These are phyloP conservation scores for Troglohyphantes excavatus DNA, from an alignment of 2,888 invertebrate species.

Conservation along the genomic window DNA sequence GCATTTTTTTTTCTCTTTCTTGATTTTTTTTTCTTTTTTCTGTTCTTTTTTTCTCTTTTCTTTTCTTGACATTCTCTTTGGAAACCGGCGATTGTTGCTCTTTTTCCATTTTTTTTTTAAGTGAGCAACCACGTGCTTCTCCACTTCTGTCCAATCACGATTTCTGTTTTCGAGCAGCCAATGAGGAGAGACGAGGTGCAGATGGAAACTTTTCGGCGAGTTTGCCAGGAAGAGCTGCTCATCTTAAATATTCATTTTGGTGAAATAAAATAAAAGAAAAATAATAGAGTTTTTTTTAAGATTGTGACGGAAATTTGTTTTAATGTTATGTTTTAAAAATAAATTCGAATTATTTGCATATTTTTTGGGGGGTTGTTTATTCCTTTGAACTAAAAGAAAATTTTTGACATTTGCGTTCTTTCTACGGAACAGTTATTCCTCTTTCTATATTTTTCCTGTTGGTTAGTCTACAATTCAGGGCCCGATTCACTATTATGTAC, in stretches of 20 bases:
- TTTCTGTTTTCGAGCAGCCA: neutral
- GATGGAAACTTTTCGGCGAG: constrained; percentile 15
- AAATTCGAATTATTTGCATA: too few relatives aligned
- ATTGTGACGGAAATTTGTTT: too few relatives aligned
- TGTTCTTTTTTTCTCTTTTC: neutral
- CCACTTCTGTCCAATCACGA: constrained; percentile 38
- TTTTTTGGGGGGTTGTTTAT: too few relatives aligned
- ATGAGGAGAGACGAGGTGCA: constrained; percentile 34
- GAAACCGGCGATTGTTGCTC: neutral
- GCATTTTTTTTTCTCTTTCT: neutral
- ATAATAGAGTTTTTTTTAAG: too few relatives aligned
- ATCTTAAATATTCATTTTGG: constrained; percentile 16
- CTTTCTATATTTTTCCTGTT: too few relatives aligned
- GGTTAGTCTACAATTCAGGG: too few relatives aligned
- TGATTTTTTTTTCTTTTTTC: neutral
- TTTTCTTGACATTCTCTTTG: neutral
- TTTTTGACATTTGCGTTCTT: too few relatives aligned
- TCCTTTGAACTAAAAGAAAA: too few relatives aligned
- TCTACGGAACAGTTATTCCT: too few relatives aligned
- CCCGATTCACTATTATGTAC: too few relatives aligned
- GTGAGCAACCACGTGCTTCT: constrained; percentile 38
- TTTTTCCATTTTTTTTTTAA: constrained; percentile 34
- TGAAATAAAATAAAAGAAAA: too few relatives aligned
- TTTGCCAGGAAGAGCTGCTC: neutral
- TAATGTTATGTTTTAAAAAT: too few relatives aligned